These are phyloP conservation scores for Planococcus citri DNA, from an alignment of 1,140 invertebrate genomes.

Conservation along the genomic window DNA sequence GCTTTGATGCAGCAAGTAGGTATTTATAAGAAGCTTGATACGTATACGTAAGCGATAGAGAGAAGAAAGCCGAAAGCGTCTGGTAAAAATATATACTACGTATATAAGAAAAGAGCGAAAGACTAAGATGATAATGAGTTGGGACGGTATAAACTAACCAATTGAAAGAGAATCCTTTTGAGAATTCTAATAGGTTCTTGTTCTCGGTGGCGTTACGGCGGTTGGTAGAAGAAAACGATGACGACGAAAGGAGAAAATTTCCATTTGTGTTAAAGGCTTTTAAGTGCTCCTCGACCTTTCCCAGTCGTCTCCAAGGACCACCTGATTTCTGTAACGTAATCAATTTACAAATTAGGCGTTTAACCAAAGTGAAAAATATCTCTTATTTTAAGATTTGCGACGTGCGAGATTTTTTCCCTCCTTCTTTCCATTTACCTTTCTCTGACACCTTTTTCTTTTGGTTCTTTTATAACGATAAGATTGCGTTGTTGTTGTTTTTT, in stretches of 20 bases:
- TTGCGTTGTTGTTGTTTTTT: too few relatives aligned
- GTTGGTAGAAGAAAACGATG: background rate
- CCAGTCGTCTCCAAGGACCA: conserved; percentile 18
- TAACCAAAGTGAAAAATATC: conserved; percentile 16
- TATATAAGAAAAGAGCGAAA: background rate
- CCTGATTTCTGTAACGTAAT: conserved; percentile 15
- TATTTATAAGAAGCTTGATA: too few relatives aligned
- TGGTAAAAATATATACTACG: background rate
- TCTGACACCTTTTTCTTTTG: too few relatives aligned
- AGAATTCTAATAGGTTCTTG: conserved; percentile 7
- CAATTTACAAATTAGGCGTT: conserved; percentile 14
- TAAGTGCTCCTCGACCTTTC: conserved; percentile 12
- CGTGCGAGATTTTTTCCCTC: background rate
- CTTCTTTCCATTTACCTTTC: background rate
- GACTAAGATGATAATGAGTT: conserved; percentile 15
- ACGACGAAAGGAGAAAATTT: background rate
- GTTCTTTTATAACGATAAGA: too few relatives aligned
- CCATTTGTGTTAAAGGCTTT: conserved; percentile 15
- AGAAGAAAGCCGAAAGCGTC: background rate
- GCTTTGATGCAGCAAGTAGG: too few relatives aligned
- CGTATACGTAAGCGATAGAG: too few relatives aligned
- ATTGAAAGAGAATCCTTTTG: conserved; percentile 19
- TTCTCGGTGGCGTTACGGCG: background rate
- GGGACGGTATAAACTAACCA: conserved; percentile 9
- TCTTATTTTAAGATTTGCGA: background rate